Percentiles rank a stretch among this genome's conserved stretches.
Evolutionary conservation across 2,888 invertebrate species (phyloP).

Genomic region (Eupithecia insigniata): DNA sequence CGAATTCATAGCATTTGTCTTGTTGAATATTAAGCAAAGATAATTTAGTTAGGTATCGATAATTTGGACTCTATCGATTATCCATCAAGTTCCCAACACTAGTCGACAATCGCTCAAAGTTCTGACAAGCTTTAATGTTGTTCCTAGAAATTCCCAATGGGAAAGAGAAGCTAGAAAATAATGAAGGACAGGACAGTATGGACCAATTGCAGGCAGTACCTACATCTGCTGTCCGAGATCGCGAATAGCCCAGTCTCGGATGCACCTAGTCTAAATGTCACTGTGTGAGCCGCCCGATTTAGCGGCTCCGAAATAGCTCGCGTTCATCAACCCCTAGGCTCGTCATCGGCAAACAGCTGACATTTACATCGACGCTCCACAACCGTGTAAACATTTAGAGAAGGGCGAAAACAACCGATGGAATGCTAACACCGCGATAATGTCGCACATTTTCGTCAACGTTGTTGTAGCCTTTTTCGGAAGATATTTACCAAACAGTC

Average conservation of each 20-base stretch:
- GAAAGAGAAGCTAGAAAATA: background rate
- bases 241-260: slow-evolving; percentile 59
- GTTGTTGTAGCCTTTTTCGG: slow-evolving; percentile 28
- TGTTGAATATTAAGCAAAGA: background rate
- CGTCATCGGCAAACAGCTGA: slow-evolving; percentile 69
- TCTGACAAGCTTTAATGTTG: slow-evolving; percentile 1
- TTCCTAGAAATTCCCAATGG: slow-evolving; percentile 11
- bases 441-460: slow-evolving; percentile 24
- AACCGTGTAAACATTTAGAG: slow-evolving; percentile 37
- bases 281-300: slow-evolving; percentile 79
- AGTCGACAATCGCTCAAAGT: slow-evolving; percentile 14
- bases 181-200: slow-evolving; percentile 17
- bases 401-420: slow-evolving; percentile 48
- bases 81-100: slow-evolving; percentile 11
- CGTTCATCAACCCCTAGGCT: slow-evolving; percentile 83
- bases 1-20: background rate
- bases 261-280: slow-evolving; percentile 83
- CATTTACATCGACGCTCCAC: slow-evolving; percentile 69
- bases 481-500: slow-evolving; percentile 28
- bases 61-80: background rate
- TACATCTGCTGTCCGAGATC: slow-evolving; percentile 35
- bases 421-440: slow-evolving; percentile 45
- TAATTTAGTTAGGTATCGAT: slow-evolving; percentile 13
- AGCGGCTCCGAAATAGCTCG: slow-evolving; percentile 81
- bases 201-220: slow-evolving; percentile 32